phyloP scores from a whole-genome alignment of 2,113 vertebrate species.

The Struthio camelus region DNA sequence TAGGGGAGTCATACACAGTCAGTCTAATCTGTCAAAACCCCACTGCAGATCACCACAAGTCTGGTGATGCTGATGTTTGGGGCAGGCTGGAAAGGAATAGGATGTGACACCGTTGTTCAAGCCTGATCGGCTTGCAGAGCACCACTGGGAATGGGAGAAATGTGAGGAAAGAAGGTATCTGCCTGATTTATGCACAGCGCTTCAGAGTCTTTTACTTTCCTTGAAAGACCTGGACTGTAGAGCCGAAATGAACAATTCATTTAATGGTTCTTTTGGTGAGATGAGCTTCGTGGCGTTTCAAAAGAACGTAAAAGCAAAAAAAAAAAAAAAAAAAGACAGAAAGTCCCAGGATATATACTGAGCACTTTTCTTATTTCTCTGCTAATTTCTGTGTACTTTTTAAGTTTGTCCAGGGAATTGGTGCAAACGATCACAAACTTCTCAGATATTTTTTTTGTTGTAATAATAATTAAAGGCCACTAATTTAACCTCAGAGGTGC shows the following conservation, averaged over 20 bases:
- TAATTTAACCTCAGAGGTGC: neutral
- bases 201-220: neutral
- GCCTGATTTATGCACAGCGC: neutral
- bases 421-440: neutral
- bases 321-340: neutral
- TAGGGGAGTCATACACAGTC: neutral
- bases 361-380: neutral
- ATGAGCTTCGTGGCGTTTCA: neutral
- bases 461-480: neutral
- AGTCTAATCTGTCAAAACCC: neutral
- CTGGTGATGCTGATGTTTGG: neutral
- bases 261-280: neutral
- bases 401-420: neutral
- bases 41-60: neutral
- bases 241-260: neutral
- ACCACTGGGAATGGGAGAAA: neutral
- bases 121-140: neutral
- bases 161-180: neutral
- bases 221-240: neutral
- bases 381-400: neutral
- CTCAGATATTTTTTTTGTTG: neutral
- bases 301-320: neutral
- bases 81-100: neutral
- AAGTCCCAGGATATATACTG: neutral
- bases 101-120: neutral